Conservation (phyloP, 2,888 invertebrate species). For the Saturnia pavonia region DNA sequence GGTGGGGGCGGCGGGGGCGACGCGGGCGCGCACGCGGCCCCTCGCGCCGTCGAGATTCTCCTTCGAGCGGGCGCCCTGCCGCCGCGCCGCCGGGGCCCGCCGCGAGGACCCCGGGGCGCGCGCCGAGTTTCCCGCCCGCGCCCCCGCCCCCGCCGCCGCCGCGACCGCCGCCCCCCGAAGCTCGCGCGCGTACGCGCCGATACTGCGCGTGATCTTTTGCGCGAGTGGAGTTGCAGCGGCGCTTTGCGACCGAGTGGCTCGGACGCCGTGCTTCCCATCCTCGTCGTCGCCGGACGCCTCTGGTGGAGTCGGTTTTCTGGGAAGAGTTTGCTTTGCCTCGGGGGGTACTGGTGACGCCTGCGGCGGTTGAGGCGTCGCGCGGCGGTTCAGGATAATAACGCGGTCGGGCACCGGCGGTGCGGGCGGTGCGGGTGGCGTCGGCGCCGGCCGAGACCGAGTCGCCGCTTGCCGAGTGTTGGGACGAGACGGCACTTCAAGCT, state of each 20-base stretch:
- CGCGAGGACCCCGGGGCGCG: constrained; percentile 71
- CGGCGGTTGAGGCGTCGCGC: constrained; percentile 42
- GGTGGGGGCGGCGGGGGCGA: constrained; percentile 46
- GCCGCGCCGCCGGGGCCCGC: constrained; percentile 66
- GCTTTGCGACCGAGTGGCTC: constrained; percentile 49
- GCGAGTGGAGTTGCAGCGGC: constrained; percentile 43
- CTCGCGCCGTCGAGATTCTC: constrained; percentile 69
- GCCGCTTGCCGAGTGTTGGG: constrained; percentile 56
- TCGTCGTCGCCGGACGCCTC: constrained; percentile 36
- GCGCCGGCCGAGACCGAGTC: constrained; percentile 37
- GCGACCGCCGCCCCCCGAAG: constrained; percentile 42
- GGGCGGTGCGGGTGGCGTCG: too few species aligned
- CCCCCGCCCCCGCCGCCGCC: constrained; percentile 41
- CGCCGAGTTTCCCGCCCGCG: constrained; percentile 67
- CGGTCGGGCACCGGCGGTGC: constrained; percentile 48
- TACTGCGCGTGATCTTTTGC: constrained; percentile 51
- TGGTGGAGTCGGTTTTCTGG: constrained; percentile 33
- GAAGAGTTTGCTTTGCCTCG: constrained; percentile 27
- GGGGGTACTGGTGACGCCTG: constrained; percentile 22
- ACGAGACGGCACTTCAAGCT: constrained; percentile 49
- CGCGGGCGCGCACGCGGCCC: constrained; percentile 58
- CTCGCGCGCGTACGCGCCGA: constrained; percentile 52
- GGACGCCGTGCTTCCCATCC: constrained; percentile 35
- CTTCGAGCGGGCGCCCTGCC: constrained; percentile 63
- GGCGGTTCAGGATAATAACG: constrained; percentile 62